These are phyloP conservation scores for Diogma glabrata DNA, from an alignment of 2,888 invertebrate genomes.

Conservation along the genomic window DNA sequence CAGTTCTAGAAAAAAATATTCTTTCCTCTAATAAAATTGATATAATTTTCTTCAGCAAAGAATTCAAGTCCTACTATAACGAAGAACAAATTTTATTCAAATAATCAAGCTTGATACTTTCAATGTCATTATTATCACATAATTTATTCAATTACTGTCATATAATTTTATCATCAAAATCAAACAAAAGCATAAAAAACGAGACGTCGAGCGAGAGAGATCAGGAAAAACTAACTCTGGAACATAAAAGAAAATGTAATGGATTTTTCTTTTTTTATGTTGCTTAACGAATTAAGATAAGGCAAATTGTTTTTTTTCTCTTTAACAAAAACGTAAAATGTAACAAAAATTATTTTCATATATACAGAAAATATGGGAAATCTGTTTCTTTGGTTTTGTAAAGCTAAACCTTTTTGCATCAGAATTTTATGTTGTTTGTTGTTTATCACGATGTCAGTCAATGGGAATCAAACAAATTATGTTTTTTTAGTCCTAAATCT, in stretches of 20 bases:
- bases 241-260: not conserved
- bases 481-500: no score
- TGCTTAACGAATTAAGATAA: constrained; percentile 7
- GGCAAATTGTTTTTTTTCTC: constrained; percentile 5
- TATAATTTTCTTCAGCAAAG: no score
- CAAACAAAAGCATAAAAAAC: constrained; percentile 8
- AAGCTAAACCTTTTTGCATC: constrained; percentile 9
- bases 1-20: no score
- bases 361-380: constrained; percentile 8
- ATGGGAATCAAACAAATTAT: no score
- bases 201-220: not conserved
- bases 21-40: no score
- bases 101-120: no score
- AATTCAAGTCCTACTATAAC: no score
- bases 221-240: not conserved
- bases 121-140: constrained; percentile 9
- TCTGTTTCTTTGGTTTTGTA: constrained; percentile 7
- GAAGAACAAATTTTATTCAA: no score
- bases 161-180: constrained; percentile 8
- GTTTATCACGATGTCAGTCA: no score
- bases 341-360: no score
- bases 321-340: constrained; percentile 5
- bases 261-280: not conserved
- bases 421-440: no score
- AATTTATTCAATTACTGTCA: constrained; percentile 9